phyloP scores from a whole-genome alignment of 2,113 vertebrate species.

The Burhinus oedicnemus region DNA sequence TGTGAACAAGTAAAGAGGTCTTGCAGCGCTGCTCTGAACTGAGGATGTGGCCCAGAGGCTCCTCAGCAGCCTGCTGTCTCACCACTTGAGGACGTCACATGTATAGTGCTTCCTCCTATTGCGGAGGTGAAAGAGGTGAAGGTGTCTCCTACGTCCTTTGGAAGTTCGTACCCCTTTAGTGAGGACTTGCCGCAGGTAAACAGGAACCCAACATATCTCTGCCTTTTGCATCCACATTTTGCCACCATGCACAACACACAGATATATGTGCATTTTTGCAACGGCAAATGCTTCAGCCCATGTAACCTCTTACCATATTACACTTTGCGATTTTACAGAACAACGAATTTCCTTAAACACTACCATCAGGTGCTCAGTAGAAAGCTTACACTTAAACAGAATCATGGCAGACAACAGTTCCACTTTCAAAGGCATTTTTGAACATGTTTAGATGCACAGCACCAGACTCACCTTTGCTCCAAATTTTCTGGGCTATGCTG shows the following conservation, averaged over 20 bases:
- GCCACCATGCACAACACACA: accelerated
- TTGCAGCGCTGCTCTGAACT: neutral
- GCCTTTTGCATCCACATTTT: neutral
- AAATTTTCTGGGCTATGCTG: neutral
- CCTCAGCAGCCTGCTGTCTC: neutral
- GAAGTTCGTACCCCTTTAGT: neutral
- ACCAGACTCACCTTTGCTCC: neutral
- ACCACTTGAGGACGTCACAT: accelerated
- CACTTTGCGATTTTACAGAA: neutral
- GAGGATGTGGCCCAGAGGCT: neutral
- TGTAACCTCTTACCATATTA: neutral
- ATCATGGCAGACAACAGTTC: neutral
- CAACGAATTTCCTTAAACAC: neutral
- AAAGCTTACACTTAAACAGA: neutral
- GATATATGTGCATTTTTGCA: neutral
- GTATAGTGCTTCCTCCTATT: accelerated
- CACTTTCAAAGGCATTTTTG: neutral
- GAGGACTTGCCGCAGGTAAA: neutral
- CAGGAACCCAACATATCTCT: neutral
- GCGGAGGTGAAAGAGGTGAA: neutral
- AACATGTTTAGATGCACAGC: neutral
- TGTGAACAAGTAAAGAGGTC: neutral
- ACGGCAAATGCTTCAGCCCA: neutral
- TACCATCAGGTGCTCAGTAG: neutral
- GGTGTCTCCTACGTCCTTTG: neutral